Base-by-base conservation (phyloP, 2,888 invertebrate species). In the Acanthopleura granulata region DNA sequence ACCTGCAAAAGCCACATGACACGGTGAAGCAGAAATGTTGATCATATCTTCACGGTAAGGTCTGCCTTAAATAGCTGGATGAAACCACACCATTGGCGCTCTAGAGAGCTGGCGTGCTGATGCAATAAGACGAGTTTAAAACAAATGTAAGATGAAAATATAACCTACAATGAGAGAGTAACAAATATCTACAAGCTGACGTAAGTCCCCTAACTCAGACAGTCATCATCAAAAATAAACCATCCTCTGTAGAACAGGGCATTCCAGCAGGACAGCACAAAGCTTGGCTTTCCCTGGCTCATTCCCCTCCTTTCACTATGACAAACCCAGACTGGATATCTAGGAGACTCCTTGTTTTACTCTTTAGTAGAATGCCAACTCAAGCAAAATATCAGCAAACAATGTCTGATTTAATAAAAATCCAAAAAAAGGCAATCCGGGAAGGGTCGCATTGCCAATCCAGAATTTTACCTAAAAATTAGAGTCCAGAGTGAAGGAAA, bases 391-490 rank as follows among this genome's bases (percentile, higher is more conserved):
- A 66, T 27, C 66, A 66, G 22, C 25, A 27, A 66, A 27, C 6
- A 27, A 66, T 27, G 66, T 27, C 66, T 16, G 29, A 66, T 66
- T 22, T 9, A 66, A 66, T 66, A 66, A 66, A 66, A 66, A 66
- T 66, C 66, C 66, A 66, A 66, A 3, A n/a, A 22, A 57, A 22
- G 57, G n/a, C 57, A 57, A 57, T n/a, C 3, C 22, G 12, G 51
- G 22, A 57, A 57, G 57, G 57, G 18, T 9, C 22, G 6, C 22
- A 9, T 57, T n/a, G 57, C 57, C 57, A 22, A 57, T 40, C 40
- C n/a, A 57, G 12, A n/a, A n/a, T 6, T 57, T 57, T 51, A 18
- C 57, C 57, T 57, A 57, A 57, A 57, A 57, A 57, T 57, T 22
- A 57, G 57, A 18, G 22, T 57, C 12, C 9, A 9, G 4, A 57